Evolutionary conservation across 2,888 invertebrate genomes (phyloP), one percentile per base, ranked within the genome.

Genomic region (Allacma fusca): DNA sequence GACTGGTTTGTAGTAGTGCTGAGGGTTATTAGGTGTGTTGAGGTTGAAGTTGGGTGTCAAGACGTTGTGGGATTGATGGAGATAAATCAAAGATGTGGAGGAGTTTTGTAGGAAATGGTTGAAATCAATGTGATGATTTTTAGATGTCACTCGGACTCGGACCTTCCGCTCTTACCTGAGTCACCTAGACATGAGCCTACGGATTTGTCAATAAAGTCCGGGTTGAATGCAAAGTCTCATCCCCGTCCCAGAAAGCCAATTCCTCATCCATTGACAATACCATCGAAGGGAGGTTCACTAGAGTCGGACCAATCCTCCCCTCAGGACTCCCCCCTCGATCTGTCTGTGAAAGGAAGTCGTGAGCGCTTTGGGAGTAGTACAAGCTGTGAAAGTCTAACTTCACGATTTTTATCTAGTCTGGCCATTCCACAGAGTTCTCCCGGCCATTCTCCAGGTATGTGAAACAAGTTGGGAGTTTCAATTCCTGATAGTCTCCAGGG

Each of bases 261-360:
- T 70, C 87, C 87, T 28, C 87, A 86, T 76, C 86, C 86, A 1
- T 85, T 87, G 28, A 83, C 83, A 57, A 85, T 86, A 73, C 85
- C 86, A 34, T 84, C 85, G 40, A 88, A 88, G 79, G 85, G 86
- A 78, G 88, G 89, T 5, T 89, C 89, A 12, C 83, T 89, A 29
- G 90, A 90, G 82, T 89, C 89, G 26, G 88, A 88, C 75, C 85
- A 86, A 34, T 86, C 88, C 50, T 86, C 91, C 69, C 92, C 92
- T 0, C 94, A 95, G 85, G 95, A 95, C 81, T 92, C 91, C 1
- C 96, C 96, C 0, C 88, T 96, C 78, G 96, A 96, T 87, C 88
- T 96, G 57, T 94, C 94, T 23, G 90, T 94, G 87, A 93, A 92
- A 85, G 88, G 90, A 19, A 88, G 89, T 68, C 86, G 86, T 72